Base-by-base conservation (phyloP, 2,888 invertebrate genomes). In the Conomelus anceps region DNA sequence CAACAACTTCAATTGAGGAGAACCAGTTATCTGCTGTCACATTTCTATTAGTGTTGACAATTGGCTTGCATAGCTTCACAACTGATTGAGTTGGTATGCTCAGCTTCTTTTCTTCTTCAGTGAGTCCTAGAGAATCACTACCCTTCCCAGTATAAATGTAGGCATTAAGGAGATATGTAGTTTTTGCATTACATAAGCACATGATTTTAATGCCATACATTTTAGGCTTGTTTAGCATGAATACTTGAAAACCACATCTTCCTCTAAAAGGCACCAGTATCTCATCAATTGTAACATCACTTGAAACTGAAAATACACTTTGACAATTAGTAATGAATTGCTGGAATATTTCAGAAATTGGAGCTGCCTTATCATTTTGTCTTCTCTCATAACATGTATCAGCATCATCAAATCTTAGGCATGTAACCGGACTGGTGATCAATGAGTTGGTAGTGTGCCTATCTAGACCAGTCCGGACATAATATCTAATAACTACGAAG, bases 1-100 rank as follows among this genome's bases (percentile, higher is more conserved):
- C 90, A 85, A 91, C 91, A 88, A 92, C 88, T 90, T 92, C 91
- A 22, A 92, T 90, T 6, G 92, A 92, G 22, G 91, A 90, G 91
- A 92, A 92, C 92, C 92, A 92, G 90, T 92, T 92, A 86, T 92
- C 92, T n/a, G 91, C 91, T 22, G 92, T 92, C 9, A 92, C 91
- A 90, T 92, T 92, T 29, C 92, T 89, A 86, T 92, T 92, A 13
- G 91, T 92, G 22, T 91, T 90, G 86, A 90, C 86, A 90, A 92
- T 90, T 88, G 91, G 91, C 88, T 92, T 91, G 23, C 90, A 88
- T 9, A 92, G 88, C 22, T 91, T 88, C 89, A 92, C 87, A n/a
- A 92, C 91, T 26, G 91, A 89, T 87, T 92, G 92, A 0, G 92
- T 92, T 23, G 92, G 92, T 87, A 91, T 91, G 34, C 89, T 89